Base-by-base conservation (phyloP, 2,797 vertebrate species). In the Cyclopterus lumpus region DNA sequence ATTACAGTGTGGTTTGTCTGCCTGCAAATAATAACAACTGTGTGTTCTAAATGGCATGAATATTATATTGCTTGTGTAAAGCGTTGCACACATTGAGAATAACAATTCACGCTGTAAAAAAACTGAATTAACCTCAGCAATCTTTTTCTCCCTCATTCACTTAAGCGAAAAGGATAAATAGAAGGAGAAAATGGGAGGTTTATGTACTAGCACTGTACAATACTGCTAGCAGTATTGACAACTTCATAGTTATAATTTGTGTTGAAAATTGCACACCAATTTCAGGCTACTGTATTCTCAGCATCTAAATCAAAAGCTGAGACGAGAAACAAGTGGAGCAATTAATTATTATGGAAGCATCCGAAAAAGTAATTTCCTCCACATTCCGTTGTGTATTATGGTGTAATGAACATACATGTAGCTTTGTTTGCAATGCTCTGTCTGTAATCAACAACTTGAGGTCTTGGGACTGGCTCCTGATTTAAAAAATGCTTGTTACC, bases 401-500 rank as follows among this genome's bases (percentile, higher is more conserved):
- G 2, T 48, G 44, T 7, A 40, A 24, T 32, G 5, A 60, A 22
- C 22, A 8, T 44, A n/a, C 15, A 32, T 22, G n/a, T 12, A 22
- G 1, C 30, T 40, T 60, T 58, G 9, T 54, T 55, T 74, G 28
- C 59, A 30, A 53, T 71, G n/a, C 55, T 58, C 2, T 18, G 70
- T 68, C 40, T 75, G 63, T 24, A 71, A 68, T 60, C 34, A 69
- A 42, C 22, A 54, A 26, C 40, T 75, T 22, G 32, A 55, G 60
- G 66, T 36, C 30, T 59, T 71, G 51, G 18, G 58, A 75, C 14
- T 49, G 26, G 73, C 62, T 42, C 48, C 59, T 49, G 58, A 82
- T 81, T 72, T 77, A 57, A 62, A 80, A 80, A 84, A 75, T 34
- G 57, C 65, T 40, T 75, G 77, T 89, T 61, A 53, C 54, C 28